phyloP scores from a whole-genome alignment of 2,797 vertebrate species.

The Lepus oiostolus region DNA sequence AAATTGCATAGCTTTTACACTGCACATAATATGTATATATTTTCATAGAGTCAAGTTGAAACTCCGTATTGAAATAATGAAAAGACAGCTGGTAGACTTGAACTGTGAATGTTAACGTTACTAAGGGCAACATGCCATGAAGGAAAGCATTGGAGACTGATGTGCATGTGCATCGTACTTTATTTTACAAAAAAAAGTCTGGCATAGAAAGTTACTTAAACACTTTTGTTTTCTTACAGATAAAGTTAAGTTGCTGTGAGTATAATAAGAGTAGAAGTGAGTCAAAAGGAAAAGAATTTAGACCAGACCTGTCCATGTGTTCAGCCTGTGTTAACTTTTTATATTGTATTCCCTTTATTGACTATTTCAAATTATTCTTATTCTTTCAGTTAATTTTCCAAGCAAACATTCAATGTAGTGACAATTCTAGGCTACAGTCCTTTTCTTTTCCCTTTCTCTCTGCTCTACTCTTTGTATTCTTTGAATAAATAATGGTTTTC shows the following conservation, averaged over 20 bases:
- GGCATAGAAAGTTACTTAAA: background rate
- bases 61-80: background rate
- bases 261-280: background rate
- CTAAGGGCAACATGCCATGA: background rate
- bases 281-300: background rate
- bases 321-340: background rate
- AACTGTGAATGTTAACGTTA: background rate
- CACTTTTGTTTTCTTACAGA: background rate
- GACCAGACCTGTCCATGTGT: background rate
- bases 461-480: background rate
- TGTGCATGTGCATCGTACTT: background rate
- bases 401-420: background rate
- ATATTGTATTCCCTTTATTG: background rate
- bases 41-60: background rate
- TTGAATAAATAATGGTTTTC: background rate
- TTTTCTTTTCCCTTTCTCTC: background rate
- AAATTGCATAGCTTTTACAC: background rate
- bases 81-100: background rate
- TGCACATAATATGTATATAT: background rate
- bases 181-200: background rate
- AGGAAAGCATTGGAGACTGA: background rate
- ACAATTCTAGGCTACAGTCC: background rate
- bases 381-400: slow-evolving; percentile 42
- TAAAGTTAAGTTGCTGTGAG: background rate
- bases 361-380: background rate